These are phyloP conservation scores for Dryas iulia DNA, from an alignment of 1,140 invertebrate genomes.

Conservation along the genomic window DNA sequence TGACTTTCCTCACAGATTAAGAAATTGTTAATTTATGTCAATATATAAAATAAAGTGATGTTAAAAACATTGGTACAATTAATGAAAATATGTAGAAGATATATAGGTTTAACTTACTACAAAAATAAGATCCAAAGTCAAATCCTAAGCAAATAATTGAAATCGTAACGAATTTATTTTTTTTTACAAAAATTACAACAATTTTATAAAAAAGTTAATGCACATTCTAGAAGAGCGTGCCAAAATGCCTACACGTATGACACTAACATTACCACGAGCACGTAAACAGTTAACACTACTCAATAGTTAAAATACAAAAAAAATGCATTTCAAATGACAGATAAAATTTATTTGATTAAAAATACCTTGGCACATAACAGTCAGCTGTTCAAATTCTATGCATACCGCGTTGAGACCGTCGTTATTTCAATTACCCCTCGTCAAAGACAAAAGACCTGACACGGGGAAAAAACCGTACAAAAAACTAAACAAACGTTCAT, in stretches of 20 bases:
- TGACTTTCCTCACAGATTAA: too few species aligned
- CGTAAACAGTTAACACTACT: not conserved
- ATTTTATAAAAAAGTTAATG: too few species aligned
- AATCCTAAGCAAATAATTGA: too few species aligned
- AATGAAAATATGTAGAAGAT: not conserved
- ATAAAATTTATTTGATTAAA: conserved; percentile 32
- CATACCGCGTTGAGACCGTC: conserved; percentile 66
- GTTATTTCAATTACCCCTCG: conserved; percentile 79
- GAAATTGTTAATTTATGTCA: too few species aligned
- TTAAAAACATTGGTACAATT: not conserved
- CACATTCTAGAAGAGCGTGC: too few species aligned
- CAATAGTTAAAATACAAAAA: not conserved
- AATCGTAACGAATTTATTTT: not conserved
- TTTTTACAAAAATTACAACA: not conserved
- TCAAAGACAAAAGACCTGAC: conserved; percentile 78
- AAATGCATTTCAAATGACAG: not conserved
- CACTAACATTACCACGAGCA: too few species aligned
- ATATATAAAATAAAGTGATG: not conserved
- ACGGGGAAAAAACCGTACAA: conserved; percentile 52
- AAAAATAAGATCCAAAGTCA: too few species aligned
- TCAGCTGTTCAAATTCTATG: conserved; percentile 76
- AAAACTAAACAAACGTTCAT: conserved; percentile 56
- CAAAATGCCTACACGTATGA: too few species aligned
- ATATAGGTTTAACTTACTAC: not conserved
- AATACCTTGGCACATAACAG: conserved; percentile 41